phyloP scores from a whole-genome alignment of 1,140 invertebrate species.

The Drosophila kurseongensis region DNA sequence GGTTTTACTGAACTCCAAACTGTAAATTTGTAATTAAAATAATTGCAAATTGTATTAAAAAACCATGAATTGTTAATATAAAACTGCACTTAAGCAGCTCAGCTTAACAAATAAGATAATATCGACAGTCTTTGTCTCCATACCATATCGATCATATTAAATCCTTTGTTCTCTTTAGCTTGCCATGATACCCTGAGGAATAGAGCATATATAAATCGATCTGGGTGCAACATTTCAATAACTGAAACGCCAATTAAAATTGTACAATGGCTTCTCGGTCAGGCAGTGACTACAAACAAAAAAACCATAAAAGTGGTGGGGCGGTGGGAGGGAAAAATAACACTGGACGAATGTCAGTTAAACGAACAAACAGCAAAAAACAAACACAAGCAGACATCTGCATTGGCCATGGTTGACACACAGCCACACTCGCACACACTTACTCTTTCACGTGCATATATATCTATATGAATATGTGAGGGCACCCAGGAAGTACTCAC shows the following conservation, averaged over 20 bases:
- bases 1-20: no score
- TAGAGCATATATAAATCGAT: slow-evolving; percentile 37
- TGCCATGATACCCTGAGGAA: neutral
- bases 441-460: slow-evolving; percentile 19
- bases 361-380: slow-evolving; percentile 77
- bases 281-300: slow-evolving; percentile 48
- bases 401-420: slow-evolving; percentile 52
- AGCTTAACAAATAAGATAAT: no score
- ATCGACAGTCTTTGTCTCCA: no score
- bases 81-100: no score
- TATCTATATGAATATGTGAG: slow-evolving; percentile 51
- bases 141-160: no score
- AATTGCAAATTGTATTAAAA: no score
- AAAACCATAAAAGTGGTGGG: slow-evolving; percentile 5
- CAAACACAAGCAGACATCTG: slow-evolving; percentile 60
- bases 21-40: no score
- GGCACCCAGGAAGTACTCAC: slow-evolving; percentile 48
- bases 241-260: slow-evolving; percentile 81
- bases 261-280: slow-evolving; percentile 70
- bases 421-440: slow-evolving; percentile 22
- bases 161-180: neutral
- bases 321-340: slow-evolving; percentile 31
- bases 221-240: slow-evolving; percentile 76
- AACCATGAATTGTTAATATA: no score
- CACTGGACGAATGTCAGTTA: slow-evolving; percentile 71